Evolutionary conservation across 2,113 vertebrate species (phyloP).

Genomic region (Pseudorectes ferrugineus): DNA sequence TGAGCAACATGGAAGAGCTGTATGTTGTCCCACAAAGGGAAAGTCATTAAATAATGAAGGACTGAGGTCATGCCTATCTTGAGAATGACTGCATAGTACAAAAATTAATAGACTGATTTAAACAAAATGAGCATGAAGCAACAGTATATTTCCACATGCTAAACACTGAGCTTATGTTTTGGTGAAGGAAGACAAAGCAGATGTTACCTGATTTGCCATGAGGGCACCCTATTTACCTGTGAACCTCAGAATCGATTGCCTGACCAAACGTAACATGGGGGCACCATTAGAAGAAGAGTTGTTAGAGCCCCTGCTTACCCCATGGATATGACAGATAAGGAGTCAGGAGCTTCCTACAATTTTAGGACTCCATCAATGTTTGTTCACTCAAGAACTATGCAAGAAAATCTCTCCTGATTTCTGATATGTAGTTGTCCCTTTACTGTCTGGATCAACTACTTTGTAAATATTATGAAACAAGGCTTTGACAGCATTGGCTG

Average conservation of each 20-base stretch:
- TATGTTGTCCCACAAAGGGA: neutral
- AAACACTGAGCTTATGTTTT: neutral
- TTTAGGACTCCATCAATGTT: neutral
- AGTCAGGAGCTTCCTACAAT: neutral
- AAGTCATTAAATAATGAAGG: slow-evolving; percentile 21
- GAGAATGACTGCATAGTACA: slow-evolving; percentile 14
- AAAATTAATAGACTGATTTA: neutral
- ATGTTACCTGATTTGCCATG: neutral
- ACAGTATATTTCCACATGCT: neutral
- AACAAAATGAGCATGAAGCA: neutral
- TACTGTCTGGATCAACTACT: neutral
- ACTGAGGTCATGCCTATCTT: slow-evolving; percentile 25
- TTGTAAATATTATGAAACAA: neutral
- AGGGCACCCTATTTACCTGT: neutral
- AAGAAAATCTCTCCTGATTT: neutral
- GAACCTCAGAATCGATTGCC: rapidly evolving
- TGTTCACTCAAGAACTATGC: neutral
- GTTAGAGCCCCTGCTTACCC: neutral
- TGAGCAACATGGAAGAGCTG: slow-evolving; percentile 46
- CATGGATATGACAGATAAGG: neutral
- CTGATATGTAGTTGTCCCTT: neutral
- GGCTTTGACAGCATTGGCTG: neutral
- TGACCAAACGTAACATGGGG: neutral
- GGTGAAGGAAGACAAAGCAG: neutral
- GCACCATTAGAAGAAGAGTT: neutral